phyloP scores from a whole-genome alignment of 30 jellyfish, hydroid and myxozoan species.

The Pseudorhiza aurosa region DNA sequence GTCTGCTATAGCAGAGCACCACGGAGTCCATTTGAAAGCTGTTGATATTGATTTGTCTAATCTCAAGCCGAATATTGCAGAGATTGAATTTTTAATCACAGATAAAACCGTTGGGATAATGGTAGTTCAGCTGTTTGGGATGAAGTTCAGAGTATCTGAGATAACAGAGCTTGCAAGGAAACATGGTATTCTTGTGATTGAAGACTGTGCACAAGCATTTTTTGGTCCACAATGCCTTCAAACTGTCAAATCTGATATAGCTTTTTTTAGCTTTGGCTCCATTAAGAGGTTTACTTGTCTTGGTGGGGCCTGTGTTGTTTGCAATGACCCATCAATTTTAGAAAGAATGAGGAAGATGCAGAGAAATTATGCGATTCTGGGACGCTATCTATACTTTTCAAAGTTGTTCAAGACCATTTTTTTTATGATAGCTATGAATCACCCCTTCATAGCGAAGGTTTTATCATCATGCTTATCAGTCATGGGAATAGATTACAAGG shows the following conservation, averaged over 20 bases:
- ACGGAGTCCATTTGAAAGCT: conserved; percentile 49
- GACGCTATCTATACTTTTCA: conserved; percentile 7
- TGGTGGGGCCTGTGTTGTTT: conserved; percentile 62
- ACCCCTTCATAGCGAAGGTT: conserved; percentile 32
- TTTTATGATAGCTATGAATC: conserved; percentile 11
- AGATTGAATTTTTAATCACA: conserved; percentile 24
- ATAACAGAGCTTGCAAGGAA: conserved; percentile 34
- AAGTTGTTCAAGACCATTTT: conserved; percentile 23
- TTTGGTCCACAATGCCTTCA: conserved; percentile 36
- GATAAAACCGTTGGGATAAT: conserved; percentile 53
- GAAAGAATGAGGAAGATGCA: conserved; percentile 44
- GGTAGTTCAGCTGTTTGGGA: conserved; percentile 70
- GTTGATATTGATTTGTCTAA: conserved; percentile 45
- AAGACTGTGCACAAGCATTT: conserved; percentile 79
- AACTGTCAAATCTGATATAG: conserved; percentile 31
- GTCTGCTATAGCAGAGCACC: conserved; percentile 65
- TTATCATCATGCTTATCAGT: neutral
- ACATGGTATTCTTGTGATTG: conserved; percentile 41
- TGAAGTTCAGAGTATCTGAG: conserved; percentile 15
- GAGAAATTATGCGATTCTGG: conserved; percentile 16
- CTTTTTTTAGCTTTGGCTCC: conserved; percentile 69
- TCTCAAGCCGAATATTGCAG: conserved; percentile 35
- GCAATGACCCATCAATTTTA: conserved; percentile 7
- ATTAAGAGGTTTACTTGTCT: conserved; percentile 55
- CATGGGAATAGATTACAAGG: conserved; percentile 41